Conservation (phyloP, 2,888 invertebrate species). For the Agelastica alni region DNA sequence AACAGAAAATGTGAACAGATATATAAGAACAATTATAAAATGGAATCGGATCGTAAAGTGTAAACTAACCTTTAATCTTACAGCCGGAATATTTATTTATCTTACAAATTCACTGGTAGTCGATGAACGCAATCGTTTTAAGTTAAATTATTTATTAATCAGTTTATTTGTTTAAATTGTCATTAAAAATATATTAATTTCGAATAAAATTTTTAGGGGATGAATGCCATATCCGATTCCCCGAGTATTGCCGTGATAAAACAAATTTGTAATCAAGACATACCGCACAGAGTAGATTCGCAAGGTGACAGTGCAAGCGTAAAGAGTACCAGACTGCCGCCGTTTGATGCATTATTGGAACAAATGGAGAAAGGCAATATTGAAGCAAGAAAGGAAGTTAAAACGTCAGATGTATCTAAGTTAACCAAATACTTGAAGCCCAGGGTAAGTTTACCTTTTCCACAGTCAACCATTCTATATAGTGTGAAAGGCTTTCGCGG, state of each 20-base stretch:
- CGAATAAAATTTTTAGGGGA: not conserved
- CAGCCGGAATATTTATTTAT: too few relatives aligned
- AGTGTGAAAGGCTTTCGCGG: too few relatives aligned
- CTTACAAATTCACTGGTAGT: too few relatives aligned
- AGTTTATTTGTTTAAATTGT: too few relatives aligned
- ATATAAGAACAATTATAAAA: too few relatives aligned
- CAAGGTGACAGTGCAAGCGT: slow-evolving; percentile 33
- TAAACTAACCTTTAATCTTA: too few relatives aligned
- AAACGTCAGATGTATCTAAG: slow-evolving; percentile 32
- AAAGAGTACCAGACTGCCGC: slow-evolving; percentile 12
- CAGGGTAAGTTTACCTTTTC: slow-evolving; percentile 40
- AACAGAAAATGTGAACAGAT: too few relatives aligned
- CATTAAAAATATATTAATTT: too few relatives aligned
- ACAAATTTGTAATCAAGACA: not conserved
- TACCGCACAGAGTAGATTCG: slow-evolving; percentile 30
- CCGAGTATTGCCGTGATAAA: not conserved
- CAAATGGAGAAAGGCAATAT: slow-evolving; percentile 30
- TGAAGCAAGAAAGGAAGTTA: slow-evolving; percentile 10
- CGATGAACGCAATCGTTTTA: too few relatives aligned
- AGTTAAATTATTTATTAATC: too few relatives aligned
- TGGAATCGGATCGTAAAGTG: too few relatives aligned
- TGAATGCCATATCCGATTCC: not conserved
- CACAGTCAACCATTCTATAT: too few relatives aligned
- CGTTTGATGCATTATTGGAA: slow-evolving; percentile 33
- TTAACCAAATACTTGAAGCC: slow-evolving; percentile 41